Conservation (phyloP, 2,797 vertebrate genomes). For the Mus spretus region DNA sequence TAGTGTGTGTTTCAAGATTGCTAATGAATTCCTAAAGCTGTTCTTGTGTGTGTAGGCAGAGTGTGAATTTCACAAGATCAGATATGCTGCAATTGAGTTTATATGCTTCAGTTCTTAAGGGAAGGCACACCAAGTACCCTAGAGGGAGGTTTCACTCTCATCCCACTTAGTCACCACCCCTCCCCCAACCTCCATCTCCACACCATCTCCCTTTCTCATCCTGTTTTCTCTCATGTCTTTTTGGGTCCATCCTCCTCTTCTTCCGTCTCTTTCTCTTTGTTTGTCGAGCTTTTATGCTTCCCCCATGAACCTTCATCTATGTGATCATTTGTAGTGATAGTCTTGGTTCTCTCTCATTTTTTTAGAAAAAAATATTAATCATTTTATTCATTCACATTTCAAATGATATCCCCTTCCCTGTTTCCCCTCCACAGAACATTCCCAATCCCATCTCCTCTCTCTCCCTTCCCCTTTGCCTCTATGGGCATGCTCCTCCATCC, state of each 20-base stretch:
- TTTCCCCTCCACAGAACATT: no score
- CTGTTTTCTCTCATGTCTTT: neutral
- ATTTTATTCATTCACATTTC: no score
- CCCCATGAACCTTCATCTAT: neutral
- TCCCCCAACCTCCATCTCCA: fast-evolving
- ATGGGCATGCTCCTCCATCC: no score
- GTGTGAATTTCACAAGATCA: slow-evolving; percentile 8
- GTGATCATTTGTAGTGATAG: fast-evolving
- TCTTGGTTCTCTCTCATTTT: neutral
- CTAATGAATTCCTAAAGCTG: slow-evolving; percentile 36
- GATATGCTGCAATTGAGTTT: slow-evolving; percentile 30
- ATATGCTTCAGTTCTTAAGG: neutral
- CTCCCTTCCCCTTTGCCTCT: no score
- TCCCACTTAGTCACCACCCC: neutral
- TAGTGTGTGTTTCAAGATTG: slow-evolving; percentile 44
- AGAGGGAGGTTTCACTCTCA: neutral
- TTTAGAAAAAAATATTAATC: no score
- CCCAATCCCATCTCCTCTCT: no score
- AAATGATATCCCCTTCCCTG: no score
- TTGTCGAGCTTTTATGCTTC: neutral
- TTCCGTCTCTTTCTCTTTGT: fast-evolving
- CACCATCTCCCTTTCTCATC: neutral
- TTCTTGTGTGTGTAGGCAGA: neutral
- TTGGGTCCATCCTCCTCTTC: fast-evolving
- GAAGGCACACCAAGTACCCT: neutral